A percentile compares a stretch with the other conserved stretches of the same genome.
Conservation (phyloP, 2,888 invertebrate genomes). For the Choristoneura rosaceana region DNA sequence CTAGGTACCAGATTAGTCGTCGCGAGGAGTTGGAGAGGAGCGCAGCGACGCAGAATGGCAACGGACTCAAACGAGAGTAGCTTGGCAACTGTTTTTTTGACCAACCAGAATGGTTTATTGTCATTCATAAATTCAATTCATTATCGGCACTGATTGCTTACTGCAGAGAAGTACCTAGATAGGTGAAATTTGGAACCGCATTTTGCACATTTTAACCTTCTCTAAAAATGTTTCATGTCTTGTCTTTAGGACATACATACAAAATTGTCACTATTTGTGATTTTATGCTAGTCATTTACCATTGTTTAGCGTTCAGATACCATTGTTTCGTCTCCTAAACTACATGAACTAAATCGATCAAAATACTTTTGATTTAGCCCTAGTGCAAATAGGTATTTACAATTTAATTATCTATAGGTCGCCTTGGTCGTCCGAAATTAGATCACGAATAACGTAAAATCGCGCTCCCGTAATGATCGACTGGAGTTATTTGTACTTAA, state of each 20-base stretch:
- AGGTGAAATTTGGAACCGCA: slow-evolving; percentile 31
- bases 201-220: slow-evolving; percentile 23
- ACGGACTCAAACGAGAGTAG: slow-evolving; percentile 87
- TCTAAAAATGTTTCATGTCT: slow-evolving; percentile 21
- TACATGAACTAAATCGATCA: slow-evolving; percentile 3
- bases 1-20: slow-evolving; percentile 84
- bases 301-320: slow-evolving; percentile 25
- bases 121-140: slow-evolving; percentile 3
- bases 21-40: slow-evolving; percentile 80
- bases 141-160: slow-evolving; percentile 17
- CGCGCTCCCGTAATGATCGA: slow-evolving; percentile 22
- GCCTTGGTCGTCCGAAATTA: slow-evolving; percentile 51
- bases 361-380: slow-evolving; percentile 7
- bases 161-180: slow-evolving; percentile 15
- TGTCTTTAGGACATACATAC: slow-evolving; percentile 4
- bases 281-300: slow-evolving; percentile 61
- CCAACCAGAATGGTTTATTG: not conserved
- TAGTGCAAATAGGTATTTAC: slow-evolving; percentile 44
- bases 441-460: slow-evolving; percentile 51
- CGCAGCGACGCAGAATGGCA: slow-evolving; percentile 82
- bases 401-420: slow-evolving; percentile 43
- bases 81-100: slow-evolving; percentile 10
- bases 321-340: slow-evolving; percentile 10
- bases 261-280: slow-evolving; percentile 53
- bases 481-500: slow-evolving; percentile 64